Conservation (phyloP, 2,888 invertebrate genomes). For the Molorchus minor region DNA sequence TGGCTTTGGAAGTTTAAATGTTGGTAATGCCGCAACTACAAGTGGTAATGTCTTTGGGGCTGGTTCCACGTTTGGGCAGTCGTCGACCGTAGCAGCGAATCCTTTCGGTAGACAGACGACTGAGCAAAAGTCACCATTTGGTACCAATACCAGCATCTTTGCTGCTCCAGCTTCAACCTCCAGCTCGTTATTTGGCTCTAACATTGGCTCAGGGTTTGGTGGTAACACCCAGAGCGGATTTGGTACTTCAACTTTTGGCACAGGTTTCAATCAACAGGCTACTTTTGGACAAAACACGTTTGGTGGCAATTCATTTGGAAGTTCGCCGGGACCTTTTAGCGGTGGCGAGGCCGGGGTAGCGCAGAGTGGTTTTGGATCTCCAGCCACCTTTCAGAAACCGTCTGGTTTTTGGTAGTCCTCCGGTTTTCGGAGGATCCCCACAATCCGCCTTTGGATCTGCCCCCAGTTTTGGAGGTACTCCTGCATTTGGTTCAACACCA, state of each 20-base stretch:
- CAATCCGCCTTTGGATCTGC: constrained; percentile 61
- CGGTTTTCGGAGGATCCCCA: constrained; percentile 58
- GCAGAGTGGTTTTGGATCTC: constrained; percentile 61
- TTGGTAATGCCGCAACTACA: constrained; percentile 42
- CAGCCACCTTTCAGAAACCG: constrained; percentile 53
- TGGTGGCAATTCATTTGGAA: constrained; percentile 45
- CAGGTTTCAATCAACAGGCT: constrained; percentile 46
- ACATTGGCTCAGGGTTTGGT: constrained; percentile 33
- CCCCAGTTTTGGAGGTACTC: constrained; percentile 63
- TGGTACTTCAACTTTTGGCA: constrained; percentile 37
- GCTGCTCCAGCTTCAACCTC: constrained; percentile 33
- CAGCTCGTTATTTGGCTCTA: constrained; percentile 38
- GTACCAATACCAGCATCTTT: constrained; percentile 32
- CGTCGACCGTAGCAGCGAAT: constrained; percentile 28
- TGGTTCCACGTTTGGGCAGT: constrained; percentile 33
- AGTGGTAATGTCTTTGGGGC: constrained; percentile 44
- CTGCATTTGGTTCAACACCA: constrained; percentile 52
- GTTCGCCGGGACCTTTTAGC: constrained; percentile 56
- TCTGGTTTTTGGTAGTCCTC: constrained; percentile 54
- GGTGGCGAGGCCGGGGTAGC: constrained; percentile 55
- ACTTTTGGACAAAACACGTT: constrained; percentile 52
- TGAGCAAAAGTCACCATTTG: constrained; percentile 33
- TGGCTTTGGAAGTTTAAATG: constrained; percentile 50
- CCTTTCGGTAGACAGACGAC: constrained; percentile 37
- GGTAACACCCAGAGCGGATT: constrained; percentile 28